Conservation (phyloP, 2,113 vertebrate genomes). For the Chamaea fasciata region DNA sequence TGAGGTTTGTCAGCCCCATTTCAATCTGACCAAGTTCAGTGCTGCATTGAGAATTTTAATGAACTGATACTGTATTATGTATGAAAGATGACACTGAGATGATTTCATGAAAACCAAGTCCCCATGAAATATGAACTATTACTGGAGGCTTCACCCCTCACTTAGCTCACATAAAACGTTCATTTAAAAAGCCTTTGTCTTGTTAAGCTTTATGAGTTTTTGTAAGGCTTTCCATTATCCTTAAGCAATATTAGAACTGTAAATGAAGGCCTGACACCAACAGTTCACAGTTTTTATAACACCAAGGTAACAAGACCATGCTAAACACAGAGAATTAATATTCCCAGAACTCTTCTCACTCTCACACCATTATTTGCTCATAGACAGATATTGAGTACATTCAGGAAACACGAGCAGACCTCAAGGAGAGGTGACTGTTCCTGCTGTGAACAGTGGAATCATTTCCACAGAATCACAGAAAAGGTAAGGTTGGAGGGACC, state of each 20-base stretch:
- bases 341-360: neutral
- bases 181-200: conserved; percentile 61
- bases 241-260: conserved; percentile 51
- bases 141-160: conserved; percentile 31
- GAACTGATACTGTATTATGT: conserved; percentile 67
- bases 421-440: neutral
- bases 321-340: conserved; percentile 11
- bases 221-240: conserved; percentile 43
- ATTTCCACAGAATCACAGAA: neutral
- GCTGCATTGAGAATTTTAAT: conserved; percentile 75
- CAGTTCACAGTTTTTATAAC: conserved; percentile 20
- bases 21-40: conserved; percentile 69
- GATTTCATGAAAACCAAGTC: conserved; percentile 69
- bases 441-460: neutral
- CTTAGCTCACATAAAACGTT: conserved; percentile 61
- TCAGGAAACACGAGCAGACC: neutral
- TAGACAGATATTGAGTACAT: neutral
- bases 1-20: conserved; percentile 71
- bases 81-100: conserved; percentile 73
- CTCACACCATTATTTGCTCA: neutral
- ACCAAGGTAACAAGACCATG: neutral
- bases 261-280: conserved; percentile 8
- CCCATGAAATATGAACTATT: conserved; percentile 71
- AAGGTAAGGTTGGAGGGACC: neutral
- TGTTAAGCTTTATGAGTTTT: conserved; percentile 60